Base-by-base conservation (phyloP, 1,140 invertebrate genomes). In the Leptopilina boulardi region DNA sequence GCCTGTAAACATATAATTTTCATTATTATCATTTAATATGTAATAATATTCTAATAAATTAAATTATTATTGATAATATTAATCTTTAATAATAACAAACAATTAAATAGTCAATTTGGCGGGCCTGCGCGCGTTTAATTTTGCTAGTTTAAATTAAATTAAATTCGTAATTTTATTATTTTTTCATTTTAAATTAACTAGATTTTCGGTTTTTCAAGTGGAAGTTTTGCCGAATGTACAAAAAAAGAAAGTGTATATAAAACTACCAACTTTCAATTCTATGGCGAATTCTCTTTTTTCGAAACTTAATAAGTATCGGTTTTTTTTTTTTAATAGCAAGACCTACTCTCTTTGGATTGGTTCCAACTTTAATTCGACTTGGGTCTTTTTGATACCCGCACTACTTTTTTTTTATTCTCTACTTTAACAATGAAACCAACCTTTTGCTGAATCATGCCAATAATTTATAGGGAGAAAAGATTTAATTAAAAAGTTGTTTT, bases 351-450 rank as follows among this genome's bases (percentile, higher is more conserved):
- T 66, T n/a, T n/a, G 56, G 56, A 66, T 10, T 26, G 21, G 15
- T 66, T 23, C 56, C 56, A 66, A 66, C 56, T 66, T 66, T 66
- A 15, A 30, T 66, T 66, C 56, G 56, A 66, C 23, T 30, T 30
- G 13, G 15, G 10, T 66, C 59, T 66, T n/a, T n/a, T n/a, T 66
- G 23, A 66, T 34, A n/a, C 15, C 15, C 26, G 23, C 59, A 66
- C 15, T 15, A 30, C 59, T 66, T 66, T 30, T 66, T 30, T 8
- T 3, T 59, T 21, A n/a, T n/a, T n/a, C n/a, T n/a, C n/a, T n/a
- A n/a, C 23, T 30, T 66, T n/a, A 30, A 66, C 13, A 66, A 34
- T 66, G 13, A 6, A 66, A 66, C 4, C 59, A 15, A 66, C 3
- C 23, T 4, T 15, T 30, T 66, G 10, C 59, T 30, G 59, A 34